phyloP scores from a whole-genome alignment of 2,888 invertebrate species.

The Zhengitettix transpicula region DNA sequence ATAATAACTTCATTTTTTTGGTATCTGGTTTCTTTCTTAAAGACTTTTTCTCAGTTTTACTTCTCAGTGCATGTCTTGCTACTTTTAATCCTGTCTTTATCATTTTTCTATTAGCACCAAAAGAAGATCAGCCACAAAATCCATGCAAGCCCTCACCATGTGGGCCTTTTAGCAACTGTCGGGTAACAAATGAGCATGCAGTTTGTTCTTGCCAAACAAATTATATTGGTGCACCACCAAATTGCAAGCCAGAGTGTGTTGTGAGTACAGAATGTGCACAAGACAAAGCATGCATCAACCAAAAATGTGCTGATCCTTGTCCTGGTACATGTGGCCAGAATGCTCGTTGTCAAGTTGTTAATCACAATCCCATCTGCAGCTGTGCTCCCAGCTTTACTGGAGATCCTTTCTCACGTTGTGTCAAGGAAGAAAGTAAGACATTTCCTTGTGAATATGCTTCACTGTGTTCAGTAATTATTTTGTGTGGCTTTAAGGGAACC shows the following conservation, averaged over 20 bases:
- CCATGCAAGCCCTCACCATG: slow-evolving; percentile 68
- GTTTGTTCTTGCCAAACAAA: slow-evolving; percentile 52
- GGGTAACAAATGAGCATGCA: slow-evolving; percentile 49
- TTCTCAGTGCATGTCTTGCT: too few species aligned
- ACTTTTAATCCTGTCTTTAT: slow-evolving; percentile 2
- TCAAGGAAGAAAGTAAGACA: slow-evolving; percentile 12
- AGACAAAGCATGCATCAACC: slow-evolving; percentile 47
- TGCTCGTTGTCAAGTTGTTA: slow-evolving; percentile 52
- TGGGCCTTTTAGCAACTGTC: slow-evolving; percentile 67
- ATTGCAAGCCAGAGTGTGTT: slow-evolving; percentile 56
- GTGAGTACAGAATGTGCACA: slow-evolving; percentile 53
- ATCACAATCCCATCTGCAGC: slow-evolving; percentile 54
- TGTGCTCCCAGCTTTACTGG: slow-evolving; percentile 45
- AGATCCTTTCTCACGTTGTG: slow-evolving; percentile 46
- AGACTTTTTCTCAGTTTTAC: too few species aligned
- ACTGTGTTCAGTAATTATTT: too few species aligned
- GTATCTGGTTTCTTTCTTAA: too few species aligned
- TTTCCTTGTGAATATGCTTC: too few species aligned
- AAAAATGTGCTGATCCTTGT: slow-evolving; percentile 57
- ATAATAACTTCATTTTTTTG: too few species aligned
- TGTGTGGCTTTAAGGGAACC: too few species aligned
- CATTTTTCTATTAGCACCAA: slow-evolving; percentile 8
- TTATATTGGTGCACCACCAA: slow-evolving; percentile 47
- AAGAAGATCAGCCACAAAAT: slow-evolving; percentile 23
- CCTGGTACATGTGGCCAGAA: slow-evolving; percentile 55